Base-by-base conservation (phyloP, 2,888 invertebrate genomes). In the Noctua comes region DNA sequence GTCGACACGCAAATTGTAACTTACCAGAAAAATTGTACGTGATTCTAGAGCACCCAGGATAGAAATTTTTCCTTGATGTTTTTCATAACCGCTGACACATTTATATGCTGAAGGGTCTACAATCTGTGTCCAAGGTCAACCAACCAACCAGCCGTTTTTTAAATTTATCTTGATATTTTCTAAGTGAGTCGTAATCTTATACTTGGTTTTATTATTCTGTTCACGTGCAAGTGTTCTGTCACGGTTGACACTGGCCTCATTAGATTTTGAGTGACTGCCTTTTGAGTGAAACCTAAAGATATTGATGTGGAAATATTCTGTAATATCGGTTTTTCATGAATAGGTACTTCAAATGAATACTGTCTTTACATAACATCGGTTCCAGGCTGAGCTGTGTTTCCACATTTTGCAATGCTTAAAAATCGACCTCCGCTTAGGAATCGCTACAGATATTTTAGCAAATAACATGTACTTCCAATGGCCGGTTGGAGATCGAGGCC, bases 151-250 rank as follows among this genome's bases (percentile, higher is more conserved):
- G 27, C 27, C 62, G 62, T 2, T 43, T 62, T 27, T 31, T 18
- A 18, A 8, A 31, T 16, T 11, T 36, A 70, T 8, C n/a, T 75
- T 68, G 31, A 59, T 65, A n/a, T 46, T 59, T 36, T 11, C 24
- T 36, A 51, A 10, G 10, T 11, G 64, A 81, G 27, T 76, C 36
- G 68, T 40, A 83, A 83, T 76, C 24, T 4, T 54, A 54, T 13
- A 81, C 43, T 51, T 62, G 18, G 65, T 65, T 66, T 83, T 70
- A 69, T 66, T 83, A 83, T 77, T 80, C 78, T 59, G 36, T 65
- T 69, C 78, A 78, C 65, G 69, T 80, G 69, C 78, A 57, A 78
- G 78, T 70, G 57, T 54, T 77, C 51, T 65, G 77, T 77, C 69
- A 54, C 36, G 64, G 8, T 57, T 77, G 65, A 51, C 80, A 80